Evolutionary conservation across 2,113 vertebrate species (phyloP).

Genomic region (Charadrius vociferus): DNA sequence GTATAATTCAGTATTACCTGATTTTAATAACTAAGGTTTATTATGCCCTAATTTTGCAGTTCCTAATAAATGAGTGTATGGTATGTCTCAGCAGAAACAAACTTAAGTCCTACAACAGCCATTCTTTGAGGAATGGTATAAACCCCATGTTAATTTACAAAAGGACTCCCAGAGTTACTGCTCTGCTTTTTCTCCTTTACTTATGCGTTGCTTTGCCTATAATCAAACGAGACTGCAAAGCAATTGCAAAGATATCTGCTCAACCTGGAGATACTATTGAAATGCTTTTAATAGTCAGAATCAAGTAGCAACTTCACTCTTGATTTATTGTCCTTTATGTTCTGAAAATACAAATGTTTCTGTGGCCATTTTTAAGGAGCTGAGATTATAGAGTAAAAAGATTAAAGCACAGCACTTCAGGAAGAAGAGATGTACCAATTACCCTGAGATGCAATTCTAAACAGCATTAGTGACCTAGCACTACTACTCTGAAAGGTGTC

Average conservation of each 20-base stretch:
- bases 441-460: not conserved
- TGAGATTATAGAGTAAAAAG: not conserved
- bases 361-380: not conserved
- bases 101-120: not conserved
- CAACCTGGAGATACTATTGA: not conserved
- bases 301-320: not conserved
- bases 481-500: not conserved
- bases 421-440: not conserved
- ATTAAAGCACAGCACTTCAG: slow-evolving; percentile 12
- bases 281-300: not conserved
- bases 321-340: not conserved
- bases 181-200: not conserved
- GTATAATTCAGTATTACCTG: not conserved
- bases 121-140: not conserved
- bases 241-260: not conserved
- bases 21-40: not conserved
- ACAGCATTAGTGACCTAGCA: not conserved
- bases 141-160: not conserved
- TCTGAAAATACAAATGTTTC: slow-evolving; percentile 11
- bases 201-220: not conserved
- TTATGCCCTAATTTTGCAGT: not conserved
- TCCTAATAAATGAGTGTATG: not conserved
- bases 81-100: not conserved
- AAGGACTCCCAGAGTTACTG: not conserved
- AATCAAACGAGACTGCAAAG: not conserved